These are phyloP conservation scores for Poeciliopsis retropinna DNA, from an alignment of 2,113 vertebrate genomes.

Conservation along the genomic window DNA sequence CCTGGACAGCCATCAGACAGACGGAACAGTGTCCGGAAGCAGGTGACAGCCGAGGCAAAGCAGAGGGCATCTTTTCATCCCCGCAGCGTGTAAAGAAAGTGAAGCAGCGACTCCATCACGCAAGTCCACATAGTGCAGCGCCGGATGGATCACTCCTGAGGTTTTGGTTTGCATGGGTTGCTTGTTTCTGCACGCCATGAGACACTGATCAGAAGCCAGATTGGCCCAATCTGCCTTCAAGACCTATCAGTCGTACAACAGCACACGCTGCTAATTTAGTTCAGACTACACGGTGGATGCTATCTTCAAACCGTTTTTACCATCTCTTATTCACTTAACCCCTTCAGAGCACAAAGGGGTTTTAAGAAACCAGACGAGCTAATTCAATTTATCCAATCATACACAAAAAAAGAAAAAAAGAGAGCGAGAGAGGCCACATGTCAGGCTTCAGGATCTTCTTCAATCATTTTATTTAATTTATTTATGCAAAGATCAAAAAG, in stretches of 20 bases:
- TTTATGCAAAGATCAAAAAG: conserved; percentile 66
- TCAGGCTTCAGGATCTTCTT: conserved; percentile 50
- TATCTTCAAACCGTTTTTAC: conserved; percentile 40
- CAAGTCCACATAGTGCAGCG: neutral
- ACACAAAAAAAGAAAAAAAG: conserved; percentile 1
- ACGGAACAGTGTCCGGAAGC: conserved; percentile 55
- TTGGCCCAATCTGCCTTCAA: conserved; percentile 49
- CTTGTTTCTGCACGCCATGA: conserved; percentile 17
- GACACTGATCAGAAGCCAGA: conserved; percentile 49
- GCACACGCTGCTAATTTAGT: conserved; percentile 47
- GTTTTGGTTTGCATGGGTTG: conserved; percentile 25
- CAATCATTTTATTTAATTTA: conserved; percentile 59
- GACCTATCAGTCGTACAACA: conserved; percentile 36
- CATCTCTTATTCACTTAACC: conserved; percentile 59
- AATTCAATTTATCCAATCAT: conserved; percentile 67
- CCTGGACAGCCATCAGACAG: conserved; percentile 73
- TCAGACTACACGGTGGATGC: conserved; percentile 56
- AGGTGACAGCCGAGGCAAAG: conserved; percentile 64
- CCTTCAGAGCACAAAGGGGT: conserved; percentile 56
- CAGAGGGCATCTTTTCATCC: conserved; percentile 38
- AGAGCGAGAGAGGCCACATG: conserved; percentile 37
- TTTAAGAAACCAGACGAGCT: conserved; percentile 49
- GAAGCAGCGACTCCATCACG: conserved; percentile 34
- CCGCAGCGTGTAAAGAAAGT: conserved; percentile 37
- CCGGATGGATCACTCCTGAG: conserved; percentile 4